Conservation (phyloP, 2,888 invertebrate species). For the Stenichneumon culpator region DNA sequence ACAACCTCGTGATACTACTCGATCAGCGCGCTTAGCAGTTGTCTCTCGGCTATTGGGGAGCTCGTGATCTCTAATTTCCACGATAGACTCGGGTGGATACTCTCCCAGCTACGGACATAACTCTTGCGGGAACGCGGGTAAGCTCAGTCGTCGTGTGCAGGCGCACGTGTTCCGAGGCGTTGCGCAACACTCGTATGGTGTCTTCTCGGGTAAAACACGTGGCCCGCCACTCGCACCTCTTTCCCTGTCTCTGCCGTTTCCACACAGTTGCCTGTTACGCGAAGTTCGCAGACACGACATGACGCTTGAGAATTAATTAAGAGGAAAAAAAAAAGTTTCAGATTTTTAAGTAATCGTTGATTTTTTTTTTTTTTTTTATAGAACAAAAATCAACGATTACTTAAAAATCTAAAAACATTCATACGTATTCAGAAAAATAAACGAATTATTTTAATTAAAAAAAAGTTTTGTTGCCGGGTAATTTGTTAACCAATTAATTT, state of each 20-base stretch:
- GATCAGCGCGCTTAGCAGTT: neutral
- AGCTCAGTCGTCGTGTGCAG: slow-evolving; percentile 10
- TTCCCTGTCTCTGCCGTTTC: neutral
- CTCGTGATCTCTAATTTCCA: slow-evolving; percentile 1
- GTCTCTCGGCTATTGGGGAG: neutral
- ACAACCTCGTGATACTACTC: neutral
- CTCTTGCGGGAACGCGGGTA: neutral
- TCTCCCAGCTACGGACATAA: neutral
- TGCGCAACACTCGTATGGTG: slow-evolving; percentile 28
- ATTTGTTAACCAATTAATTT: no score
- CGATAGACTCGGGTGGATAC: neutral
- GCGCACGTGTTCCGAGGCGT: slow-evolving; percentile 27
- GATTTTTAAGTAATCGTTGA: no score
- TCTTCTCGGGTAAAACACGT: slow-evolving; percentile 36
- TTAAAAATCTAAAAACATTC: no score
- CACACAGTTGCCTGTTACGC: neutral
- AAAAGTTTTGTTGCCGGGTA: no score
- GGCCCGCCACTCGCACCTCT: slow-evolving; percentile 27
- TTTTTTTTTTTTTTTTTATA: no score
- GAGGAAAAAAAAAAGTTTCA: neutral
- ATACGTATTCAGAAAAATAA: no score
- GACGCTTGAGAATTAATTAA: neutral
- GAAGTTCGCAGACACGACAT: neutral
- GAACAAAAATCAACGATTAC: no score
- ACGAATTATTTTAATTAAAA: no score